Evolutionary conservation across 2,888 invertebrate genomes (phyloP), one percentile per base, ranked within the genome.

Genomic region (Chrysolina americana): DNA sequence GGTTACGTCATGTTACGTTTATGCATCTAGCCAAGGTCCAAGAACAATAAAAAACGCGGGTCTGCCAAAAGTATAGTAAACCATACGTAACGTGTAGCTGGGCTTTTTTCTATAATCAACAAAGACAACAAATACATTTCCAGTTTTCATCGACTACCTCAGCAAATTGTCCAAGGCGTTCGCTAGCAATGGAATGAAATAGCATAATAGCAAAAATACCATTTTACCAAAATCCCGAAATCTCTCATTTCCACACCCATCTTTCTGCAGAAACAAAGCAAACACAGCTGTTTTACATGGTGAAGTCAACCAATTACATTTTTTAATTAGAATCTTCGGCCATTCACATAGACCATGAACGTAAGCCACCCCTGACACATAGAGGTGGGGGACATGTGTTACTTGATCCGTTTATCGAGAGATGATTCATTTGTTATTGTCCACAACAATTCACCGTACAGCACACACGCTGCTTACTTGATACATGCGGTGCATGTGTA

Each of bases 401-500:
- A 86, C 85, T 86, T 85, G 85, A 86, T 86, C 85, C 86, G 83
- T 86, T 86, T 86, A 86, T 85, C 85, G 84, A 78, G 83, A 85
- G 85, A 86, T 86, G 86, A 86, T 85, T 86, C 86, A 86, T 86
- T 85, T 86, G 85, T 86, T 86, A 86, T 86, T 86, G 85, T 86
- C 83, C 85, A 77, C 79, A 80, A 83, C 83, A 83, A 83, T 82
- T 79, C 80, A 81, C 79, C 83, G 81, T 83, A 70, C 41, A 75
- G n/a, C n/a, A 72, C 66, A 65, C 77, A 76, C 80, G 80, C 80
- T 48, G 80, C 81, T 80, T 75, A 72, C 73, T 78, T 74, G 77
- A 77, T 80, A 76, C 78, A 68, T 44, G 65, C 23, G 63, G 50
- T 71, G 70, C 74, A 72, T 73, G 74, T 73, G 64, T 66, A 68